Percentiles rank a stretch among this genome's conserved stretches.
These are phyloP conservation scores for Callionymus lyra DNA, from an alignment of 2,113 vertebrate species.

Conservation along the genomic window DNA sequence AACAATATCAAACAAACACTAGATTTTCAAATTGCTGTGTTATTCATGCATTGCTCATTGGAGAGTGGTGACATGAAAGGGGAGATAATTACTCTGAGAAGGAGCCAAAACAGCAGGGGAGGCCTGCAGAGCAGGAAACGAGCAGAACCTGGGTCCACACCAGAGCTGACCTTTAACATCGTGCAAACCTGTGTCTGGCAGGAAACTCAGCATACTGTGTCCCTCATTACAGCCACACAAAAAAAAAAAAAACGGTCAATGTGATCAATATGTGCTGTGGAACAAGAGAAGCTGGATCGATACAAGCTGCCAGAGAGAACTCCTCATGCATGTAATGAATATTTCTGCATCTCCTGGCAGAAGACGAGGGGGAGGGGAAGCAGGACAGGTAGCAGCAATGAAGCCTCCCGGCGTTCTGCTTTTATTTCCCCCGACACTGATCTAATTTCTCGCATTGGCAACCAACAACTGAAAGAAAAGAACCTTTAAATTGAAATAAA, in stretches of 20 bases:
- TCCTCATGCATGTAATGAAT: conserved; percentile 51
- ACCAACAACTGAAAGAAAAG: conserved; percentile 5
- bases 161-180: conserved; percentile 29
- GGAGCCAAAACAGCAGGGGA: too few species aligned
- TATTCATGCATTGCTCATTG: neutral
- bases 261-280: conserved; percentile 32
- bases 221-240: conserved; percentile 21
- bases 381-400: conserved; percentile 15
- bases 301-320: conserved; percentile 32
- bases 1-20: too few species aligned
- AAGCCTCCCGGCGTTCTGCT: conserved; percentile 6
- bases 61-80: neutral
- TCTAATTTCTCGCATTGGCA: conserved; percentile 13
- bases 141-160: conserved; percentile 9
- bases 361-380: conserved; percentile 2
- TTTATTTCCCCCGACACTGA: conserved; percentile 16
- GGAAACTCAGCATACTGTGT: conserved; percentile 15
- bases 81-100: too few species aligned
- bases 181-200: conserved; percentile 9
- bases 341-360: conserved; percentile 37
- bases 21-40: too few species aligned
- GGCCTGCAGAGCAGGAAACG: conserved; percentile 1
- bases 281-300: conserved; percentile 38
- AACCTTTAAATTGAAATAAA: conserved; percentile 2
- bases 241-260: conserved; percentile 10